Evolutionary conservation across 2,797 vertebrate species (phyloP).

Genomic region (Toxotes lorentzi): DNA sequence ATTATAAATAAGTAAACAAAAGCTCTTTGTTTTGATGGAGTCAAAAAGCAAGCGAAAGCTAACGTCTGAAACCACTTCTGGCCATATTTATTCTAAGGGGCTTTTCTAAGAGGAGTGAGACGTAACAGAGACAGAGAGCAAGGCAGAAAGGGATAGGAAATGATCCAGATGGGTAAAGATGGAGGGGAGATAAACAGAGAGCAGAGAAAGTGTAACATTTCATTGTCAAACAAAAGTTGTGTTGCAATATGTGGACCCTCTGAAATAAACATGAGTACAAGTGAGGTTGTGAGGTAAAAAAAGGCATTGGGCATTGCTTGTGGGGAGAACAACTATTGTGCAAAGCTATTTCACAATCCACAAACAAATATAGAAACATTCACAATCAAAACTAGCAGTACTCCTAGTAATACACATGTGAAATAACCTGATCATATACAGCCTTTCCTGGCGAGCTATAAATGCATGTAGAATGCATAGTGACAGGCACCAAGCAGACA

Average conservation of each 20-base stretch:
- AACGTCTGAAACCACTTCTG: constrained; percentile 24
- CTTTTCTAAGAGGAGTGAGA: constrained; percentile 31
- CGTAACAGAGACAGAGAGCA: background rate
- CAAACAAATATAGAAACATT: background rate
- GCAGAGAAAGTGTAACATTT: constrained; percentile 51
- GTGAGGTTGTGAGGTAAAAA: constrained; percentile 30
- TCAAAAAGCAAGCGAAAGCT: constrained; percentile 29
- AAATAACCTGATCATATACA: background rate
- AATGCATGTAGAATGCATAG: background rate
- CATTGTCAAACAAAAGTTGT: constrained; percentile 47
- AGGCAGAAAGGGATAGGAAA: constrained; percentile 24
- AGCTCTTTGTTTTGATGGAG: constrained; percentile 44
- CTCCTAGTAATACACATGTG: background rate
- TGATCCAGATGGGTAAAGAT: constrained; percentile 44
- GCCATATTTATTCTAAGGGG: constrained; percentile 34
- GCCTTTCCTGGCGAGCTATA: background rate
- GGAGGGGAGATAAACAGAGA: constrained; percentile 44
- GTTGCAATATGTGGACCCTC: constrained; percentile 32
- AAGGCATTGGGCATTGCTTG: background rate
- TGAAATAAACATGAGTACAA: constrained; percentile 58
- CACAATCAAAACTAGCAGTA: constrained; percentile 3
- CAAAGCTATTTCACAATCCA: background rate
- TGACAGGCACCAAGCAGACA: constrained; percentile 20
- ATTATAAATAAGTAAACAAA: constrained; percentile 65
- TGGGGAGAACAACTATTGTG: background rate